Evolutionary conservation across 2,797 vertebrate species (phyloP), one percentile per base, ranked within the genome.

Genomic region (Lepidocolaptes lacrymiger): DNA sequence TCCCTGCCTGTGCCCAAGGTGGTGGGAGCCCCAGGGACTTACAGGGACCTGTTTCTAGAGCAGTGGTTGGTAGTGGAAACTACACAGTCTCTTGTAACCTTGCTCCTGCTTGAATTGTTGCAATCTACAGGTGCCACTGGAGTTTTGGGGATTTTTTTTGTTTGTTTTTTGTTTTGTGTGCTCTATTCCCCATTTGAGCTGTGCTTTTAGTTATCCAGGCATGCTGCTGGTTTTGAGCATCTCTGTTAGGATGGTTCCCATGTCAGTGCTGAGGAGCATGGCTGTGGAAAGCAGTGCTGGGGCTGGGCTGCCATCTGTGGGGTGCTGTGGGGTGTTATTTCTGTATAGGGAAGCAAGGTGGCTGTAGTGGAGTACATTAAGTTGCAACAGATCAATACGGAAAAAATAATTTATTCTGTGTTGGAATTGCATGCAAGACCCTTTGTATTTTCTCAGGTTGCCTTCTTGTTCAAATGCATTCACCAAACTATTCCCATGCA

Each of bases 201-300:
- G 23, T 32, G 22, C 32, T 52, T 41, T 62, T 46, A 48, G 49
- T 59, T 46, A 55, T 17, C 19, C 55, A 52, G 59, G 19, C 20
- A 34, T 0, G 0, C 66, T 73, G 41, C 30, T 52, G 44, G 22
- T 30, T 74, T 64, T 63, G 6, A 66, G 23, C 27, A 28, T 55
- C 58, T 34, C 51, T 0, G 0, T 27, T 27, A 37, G 46, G 27
- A 34, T 34, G 48, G 46, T 21, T 93, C 10, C 23, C 0, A 1
- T 13, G 36, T 63, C 15, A 9, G 8, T 12, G 28, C 34, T 43
- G 54, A 77, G 32, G 34, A 85, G 24, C 3, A 3, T 34, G 43
- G 16, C 43, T 30, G 58, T 6, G 7, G 26, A 48, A 39, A 7
- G 4, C 32, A 5, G 32, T n/a, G 32, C 63, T 37, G 44, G n/a